phyloP scores from a whole-genome alignment of 2,113 vertebrate species.

The Tylochromis polylepis region DNA sequence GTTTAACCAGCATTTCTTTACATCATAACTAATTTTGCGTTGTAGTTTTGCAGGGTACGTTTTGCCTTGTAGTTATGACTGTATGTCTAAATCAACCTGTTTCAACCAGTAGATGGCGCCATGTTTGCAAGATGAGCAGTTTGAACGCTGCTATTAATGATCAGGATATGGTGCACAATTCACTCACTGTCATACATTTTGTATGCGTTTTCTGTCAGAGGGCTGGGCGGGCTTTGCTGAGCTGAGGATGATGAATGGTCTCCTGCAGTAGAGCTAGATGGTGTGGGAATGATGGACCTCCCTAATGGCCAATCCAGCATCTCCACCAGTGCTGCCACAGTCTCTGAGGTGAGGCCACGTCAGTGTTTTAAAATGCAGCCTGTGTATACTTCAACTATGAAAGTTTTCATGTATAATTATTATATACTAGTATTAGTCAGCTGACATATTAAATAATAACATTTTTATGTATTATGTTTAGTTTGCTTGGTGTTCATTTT shows the following conservation, averaged over 20 bases:
- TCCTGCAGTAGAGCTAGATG: slow-evolving; percentile 74
- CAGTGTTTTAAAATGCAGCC: not conserved
- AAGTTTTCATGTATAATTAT: not conserved
- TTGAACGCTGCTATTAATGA: not conserved
- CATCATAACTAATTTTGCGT: not conserved
- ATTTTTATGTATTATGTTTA: not conserved
- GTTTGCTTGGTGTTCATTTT: not conserved
- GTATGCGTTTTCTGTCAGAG: slow-evolving; percentile 29
- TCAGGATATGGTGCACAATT: not conserved
- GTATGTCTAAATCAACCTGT: not conserved
- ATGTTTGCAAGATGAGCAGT: not conserved
- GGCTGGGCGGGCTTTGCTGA: slow-evolving; percentile 74
- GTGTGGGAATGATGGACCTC: slow-evolving; percentile 91
- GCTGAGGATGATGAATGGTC: slow-evolving; percentile 75
- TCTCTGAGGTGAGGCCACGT: slow-evolving; percentile 83
- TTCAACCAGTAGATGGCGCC: slow-evolving; percentile 25
- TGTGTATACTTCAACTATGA: not conserved
- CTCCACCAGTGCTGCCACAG: slow-evolving; percentile 74
- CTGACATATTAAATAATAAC: not conserved
- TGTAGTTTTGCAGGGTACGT: too few species aligned
- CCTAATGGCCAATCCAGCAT: slow-evolving; percentile 86
- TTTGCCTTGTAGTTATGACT: not conserved
- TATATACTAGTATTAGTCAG: not conserved
- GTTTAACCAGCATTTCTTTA: not conserved
- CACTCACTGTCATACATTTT: not conserved